A percentile compares a stretch with the other conserved stretches of the same genome.
Evolutionary conservation across 2,113 vertebrate species (phyloP).

Genomic region (Meriones unguiculatus): DNA sequence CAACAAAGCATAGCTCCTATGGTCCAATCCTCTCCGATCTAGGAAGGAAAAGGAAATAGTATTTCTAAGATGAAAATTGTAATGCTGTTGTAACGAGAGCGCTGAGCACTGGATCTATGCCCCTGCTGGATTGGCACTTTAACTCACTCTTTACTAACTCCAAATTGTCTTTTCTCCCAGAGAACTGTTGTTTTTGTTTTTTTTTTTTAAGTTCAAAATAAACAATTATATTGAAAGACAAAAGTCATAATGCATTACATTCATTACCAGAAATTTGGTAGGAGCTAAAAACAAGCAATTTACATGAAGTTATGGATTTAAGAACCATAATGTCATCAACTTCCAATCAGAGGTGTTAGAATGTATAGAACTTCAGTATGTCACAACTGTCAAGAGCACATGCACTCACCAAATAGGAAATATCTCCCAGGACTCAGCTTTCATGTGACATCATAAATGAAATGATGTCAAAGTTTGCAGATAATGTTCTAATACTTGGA

Average conservation of each 20-base stretch:
- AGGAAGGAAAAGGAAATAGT: neutral
- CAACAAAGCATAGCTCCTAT: neutral
- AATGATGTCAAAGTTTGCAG: neutral
- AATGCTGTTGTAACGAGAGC: neutral
- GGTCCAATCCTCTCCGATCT: no score
- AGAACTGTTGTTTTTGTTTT: neutral
- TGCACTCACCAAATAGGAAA: neutral
- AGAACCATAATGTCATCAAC: neutral
- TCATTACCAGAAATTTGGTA: neutral
- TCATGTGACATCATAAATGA: neutral
- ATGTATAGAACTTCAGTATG: no score
- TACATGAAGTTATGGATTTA: no score
- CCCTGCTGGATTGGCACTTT: neutral
- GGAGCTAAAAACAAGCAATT: neutral
- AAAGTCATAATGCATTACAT: neutral
- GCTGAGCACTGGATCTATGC: neutral
- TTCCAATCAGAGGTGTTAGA: neutral
- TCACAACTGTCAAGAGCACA: no score
- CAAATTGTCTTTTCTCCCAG: neutral
- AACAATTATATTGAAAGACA: neutral
- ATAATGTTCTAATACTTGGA: slow-evolving; percentile 27
- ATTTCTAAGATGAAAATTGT: neutral
- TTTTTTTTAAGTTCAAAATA: neutral
- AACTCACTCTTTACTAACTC: neutral
- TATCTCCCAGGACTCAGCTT: neutral